Base-by-base conservation (phyloP, 1,140 invertebrate species). In the Oppia nitens region DNA sequence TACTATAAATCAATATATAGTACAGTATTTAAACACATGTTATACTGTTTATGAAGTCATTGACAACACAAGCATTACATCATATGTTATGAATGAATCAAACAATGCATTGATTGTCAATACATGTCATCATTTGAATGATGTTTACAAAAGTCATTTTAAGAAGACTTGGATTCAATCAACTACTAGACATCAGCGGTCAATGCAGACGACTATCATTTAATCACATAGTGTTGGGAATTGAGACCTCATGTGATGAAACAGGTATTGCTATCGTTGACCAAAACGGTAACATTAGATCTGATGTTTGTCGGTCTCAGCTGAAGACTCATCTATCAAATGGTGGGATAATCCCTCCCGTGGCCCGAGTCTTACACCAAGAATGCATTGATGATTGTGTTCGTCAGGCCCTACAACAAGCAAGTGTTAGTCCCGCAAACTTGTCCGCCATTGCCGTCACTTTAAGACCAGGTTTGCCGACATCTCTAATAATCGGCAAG, bases 161-260 rank as follows among this genome's bases (percentile, higher is more conserved):
- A n/a, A n/a, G n/a, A n/a, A n/a, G n/a, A n/a, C n/a, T n/a, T n/a
- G n/a, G n/a, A n/a, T n/a, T n/a, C n/a, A n/a, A n/a, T n/a, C n/a
- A n/a, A n/a, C n/a, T n/a, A n/a, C n/a, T n/a, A n/a, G n/a, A n/a
- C n/a, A 40, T 6, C 6, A 40, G 32, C 32, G 6, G 17, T 9
- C 32, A 40, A 40, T 9, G 32, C 6, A 9, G 32, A 6, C 32
- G 17, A 40, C 32, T 9, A 40, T 17, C 17, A 40, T 40, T 17
- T 40, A 9, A 6, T 9, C 17, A 40, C 17, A 40, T 47, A 28
- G 71, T 92, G 49, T 72, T 96, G 60, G 94, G 93, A 9, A 95
- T 98, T 64, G 94, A 98, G 79, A 94, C 90, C n/a, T 96, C 91
- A 64, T 97, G 91, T 73, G 94, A 98, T 77, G 94, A 98, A 70